Conservation (phyloP, 2,113 vertebrate genomes). For the Cyanoderma ruficeps region DNA sequence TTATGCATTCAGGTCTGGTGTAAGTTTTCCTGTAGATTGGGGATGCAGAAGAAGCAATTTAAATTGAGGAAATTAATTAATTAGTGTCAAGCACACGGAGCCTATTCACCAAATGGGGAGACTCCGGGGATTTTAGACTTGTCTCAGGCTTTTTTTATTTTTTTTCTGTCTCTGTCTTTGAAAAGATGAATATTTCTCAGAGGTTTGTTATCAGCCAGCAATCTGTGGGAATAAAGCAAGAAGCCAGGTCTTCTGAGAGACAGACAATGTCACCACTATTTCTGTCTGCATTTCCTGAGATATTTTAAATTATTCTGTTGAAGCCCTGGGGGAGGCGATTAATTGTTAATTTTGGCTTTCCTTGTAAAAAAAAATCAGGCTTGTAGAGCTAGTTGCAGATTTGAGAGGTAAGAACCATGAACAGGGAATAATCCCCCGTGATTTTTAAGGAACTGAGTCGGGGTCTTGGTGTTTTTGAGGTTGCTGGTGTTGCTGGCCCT, state of each 20-base stretch:
- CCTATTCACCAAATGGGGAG: neutral
- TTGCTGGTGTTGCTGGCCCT: neutral
- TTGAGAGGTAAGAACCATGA: neutral
- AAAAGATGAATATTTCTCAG: neutral
- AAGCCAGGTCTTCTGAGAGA: neutral
- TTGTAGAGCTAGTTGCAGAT: neutral
- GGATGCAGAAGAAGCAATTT: slow-evolving; percentile 37
- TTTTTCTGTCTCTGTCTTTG: neutral
- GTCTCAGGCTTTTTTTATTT: neutral
- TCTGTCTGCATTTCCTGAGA: neutral
- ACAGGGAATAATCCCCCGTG: neutral
- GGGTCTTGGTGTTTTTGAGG: neutral
- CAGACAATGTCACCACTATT: neutral
- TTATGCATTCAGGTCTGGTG: slow-evolving; percentile 18
- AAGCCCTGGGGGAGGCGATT: neutral
- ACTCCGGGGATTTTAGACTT: neutral
- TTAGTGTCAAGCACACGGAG: slow-evolving; percentile 6
- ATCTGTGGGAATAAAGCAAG: neutral
- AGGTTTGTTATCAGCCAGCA: neutral
- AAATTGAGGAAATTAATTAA: slow-evolving; percentile 53
- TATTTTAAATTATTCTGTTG: neutral
- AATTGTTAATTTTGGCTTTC: neutral
- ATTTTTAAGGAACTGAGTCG: neutral
- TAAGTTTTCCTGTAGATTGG: neutral
- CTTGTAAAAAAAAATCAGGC: neutral